Base-by-base conservation (phyloP, 2,888 invertebrate genomes). In the Eupithecia exiguata region DNA sequence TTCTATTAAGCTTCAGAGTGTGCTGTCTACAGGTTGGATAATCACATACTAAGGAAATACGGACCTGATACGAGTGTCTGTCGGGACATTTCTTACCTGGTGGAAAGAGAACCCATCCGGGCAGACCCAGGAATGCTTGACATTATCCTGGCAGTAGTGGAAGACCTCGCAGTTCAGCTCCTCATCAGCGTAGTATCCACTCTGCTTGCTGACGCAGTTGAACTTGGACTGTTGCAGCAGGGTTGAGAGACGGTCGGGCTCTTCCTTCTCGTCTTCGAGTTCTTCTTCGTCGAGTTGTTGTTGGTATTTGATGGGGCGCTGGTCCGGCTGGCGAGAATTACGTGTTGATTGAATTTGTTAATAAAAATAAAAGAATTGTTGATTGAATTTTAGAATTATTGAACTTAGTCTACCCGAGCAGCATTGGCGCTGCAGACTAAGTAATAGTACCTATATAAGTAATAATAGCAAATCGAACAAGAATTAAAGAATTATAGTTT, bases 101-200 rank as follows among this genome's bases (percentile, higher is more conserved):
- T 97, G 97, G 96, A 97, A 97, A 68, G 96, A 96, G 88, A 98
- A 98, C 72, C 98, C 98, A 84, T 98, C 97, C 0, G 98, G 98
- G 84, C 98, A 98, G 84, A 98, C 97, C 98, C 98, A 98, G 3
- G 98, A 98, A 90, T 98, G 98, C 85, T 96, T 97, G 58, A 97
- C 97, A 82, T 96, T 97, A 82, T 98, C 98, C 87, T 98, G 98
- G 87, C 98, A 98, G 90, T 98, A 98, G 88, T 98, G 98, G 96
- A 98, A 98, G 58, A 98, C 98, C 91, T 98, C 98, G 86, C 98
- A 98, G 84, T 96, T 96, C 36, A 98, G 95, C 65, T 97, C 97
- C 84, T 98, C 97, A 86, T 98, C 98, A 38, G 98, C 98, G 87
- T 98, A 98, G 92, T 98, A 98, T 12, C 98, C 98, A 16, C 97